Evolutionary conservation across 2,113 vertebrate genomes (phyloP).

Genomic region (Phylloscopus trochiloides): DNA sequence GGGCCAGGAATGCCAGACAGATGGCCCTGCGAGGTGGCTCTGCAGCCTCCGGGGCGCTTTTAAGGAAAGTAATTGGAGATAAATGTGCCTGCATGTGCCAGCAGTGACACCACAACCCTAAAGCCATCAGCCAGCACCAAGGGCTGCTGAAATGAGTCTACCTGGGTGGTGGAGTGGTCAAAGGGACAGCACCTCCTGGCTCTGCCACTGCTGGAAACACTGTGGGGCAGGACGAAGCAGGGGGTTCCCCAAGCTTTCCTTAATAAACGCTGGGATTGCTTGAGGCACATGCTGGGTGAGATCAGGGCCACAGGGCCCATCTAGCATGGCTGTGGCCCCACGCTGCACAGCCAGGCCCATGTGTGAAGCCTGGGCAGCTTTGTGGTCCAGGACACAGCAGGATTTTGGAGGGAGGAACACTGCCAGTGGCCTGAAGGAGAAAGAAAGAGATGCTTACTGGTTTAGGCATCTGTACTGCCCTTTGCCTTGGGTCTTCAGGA

Average conservation of each 20-base stretch:
- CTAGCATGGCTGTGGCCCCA: neutral
- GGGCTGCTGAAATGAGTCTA: neutral
- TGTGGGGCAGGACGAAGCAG: neutral
- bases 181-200: neutral
- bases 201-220: neutral
- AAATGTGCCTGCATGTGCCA: neutral
- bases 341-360: rapidly evolving
- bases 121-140: rapidly evolving
- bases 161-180: neutral
- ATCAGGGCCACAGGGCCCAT: rapidly evolving
- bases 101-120: neutral
- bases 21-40: neutral
- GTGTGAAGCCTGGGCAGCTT: rapidly evolving
- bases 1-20: neutral
- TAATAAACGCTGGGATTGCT: neutral
- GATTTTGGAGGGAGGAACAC: neutral
- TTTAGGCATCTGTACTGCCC: neutral
- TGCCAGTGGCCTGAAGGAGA: neutral
- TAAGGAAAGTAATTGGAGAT: neutral
- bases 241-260: neutral
- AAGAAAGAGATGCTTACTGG: neutral
- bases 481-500: neutral
- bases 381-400: rapidly evolving
- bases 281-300: neutral
- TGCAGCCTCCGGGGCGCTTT: neutral